Conservation (phyloP, 1,140 invertebrate genomes). For the Helicoverpa zea region DNA sequence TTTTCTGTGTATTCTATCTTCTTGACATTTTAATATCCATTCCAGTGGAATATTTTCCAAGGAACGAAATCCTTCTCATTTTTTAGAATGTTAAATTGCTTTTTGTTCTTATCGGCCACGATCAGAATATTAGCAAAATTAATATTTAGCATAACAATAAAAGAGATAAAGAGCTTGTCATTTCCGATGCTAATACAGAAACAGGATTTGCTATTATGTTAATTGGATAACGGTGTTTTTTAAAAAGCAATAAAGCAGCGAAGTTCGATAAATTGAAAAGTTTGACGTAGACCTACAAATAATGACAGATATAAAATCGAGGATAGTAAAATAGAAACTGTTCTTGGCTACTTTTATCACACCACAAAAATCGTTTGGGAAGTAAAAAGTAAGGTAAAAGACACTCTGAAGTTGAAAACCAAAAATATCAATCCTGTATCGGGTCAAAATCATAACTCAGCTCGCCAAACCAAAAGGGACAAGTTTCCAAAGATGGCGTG, state of each 20-base stretch:
- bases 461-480: conserved; percentile 10
- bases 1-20: background rate
- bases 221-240: conserved; percentile 25
- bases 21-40: background rate
- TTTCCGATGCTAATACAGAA: background rate
- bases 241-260: background rate
- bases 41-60: background rate
- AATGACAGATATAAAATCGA: too few relatives aligned
- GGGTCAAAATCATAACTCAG: background rate
- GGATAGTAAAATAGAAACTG: too few relatives aligned
- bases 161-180: conserved; percentile 8
- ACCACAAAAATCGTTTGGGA: too few relatives aligned
- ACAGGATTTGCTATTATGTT: conserved; percentile 20
- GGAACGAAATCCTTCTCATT: background rate
- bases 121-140: background rate
- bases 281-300: background rate
- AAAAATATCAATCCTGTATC: background rate
- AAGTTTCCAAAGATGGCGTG: conserved; percentile 1
- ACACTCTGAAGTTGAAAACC: background rate
- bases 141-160: background rate
- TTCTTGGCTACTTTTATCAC: too few relatives aligned
- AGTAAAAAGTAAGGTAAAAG: background rate
- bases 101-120: too few relatives aligned
- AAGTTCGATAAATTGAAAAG: background rate
- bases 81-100: too few relatives aligned